Evolutionary conservation across 2,113 vertebrate species (phyloP), one percentile per base, ranked within the genome.

Genomic region (Aleadryas rufinucha): DNA sequence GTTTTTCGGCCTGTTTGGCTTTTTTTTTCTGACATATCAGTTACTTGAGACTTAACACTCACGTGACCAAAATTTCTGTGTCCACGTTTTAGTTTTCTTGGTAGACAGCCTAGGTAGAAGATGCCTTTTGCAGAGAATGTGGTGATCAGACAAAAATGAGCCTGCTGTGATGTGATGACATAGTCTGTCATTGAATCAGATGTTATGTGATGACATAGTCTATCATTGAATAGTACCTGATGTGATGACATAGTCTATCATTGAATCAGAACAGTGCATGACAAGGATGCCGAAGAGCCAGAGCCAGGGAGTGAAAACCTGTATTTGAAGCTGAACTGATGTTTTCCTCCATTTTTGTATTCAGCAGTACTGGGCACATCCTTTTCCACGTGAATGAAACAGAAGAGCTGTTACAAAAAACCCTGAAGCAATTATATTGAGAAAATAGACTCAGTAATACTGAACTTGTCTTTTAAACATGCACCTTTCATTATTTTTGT

Each of bases 141-240:
- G 74, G 31, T 87, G 57, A 63, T 53, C 24, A 61, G 37, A 30
- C 16, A 81, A 78, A 65, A 84, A 53, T 54, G 52, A 71, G 13
- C 27, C 56, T 54, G 33, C 52, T 90, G 52, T 85, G 23, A 35
- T 42, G 42, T 42, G 42, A 42, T 42, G 70, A 66, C 33, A 59
- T 10, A 68, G 56, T 19, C 52, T 65, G 0, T 91, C 64, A 45
- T n/a, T 0, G 0, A 70, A 50, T 69, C 60, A 87, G 28, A 91
- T n/a, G n/a, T n/a, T n/a, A n/a, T n/a, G n/a, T n/a, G n/a, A n/a
- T n/a, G n/a, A n/a, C n/a, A n/a, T n/a, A n/a, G 56, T 19, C 52
- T 65, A 0, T 91, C 64, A 45, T n/a, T 0, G 0, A 70, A 50
- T 69, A n/a, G n/a, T n/a, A n/a, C n/a, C n/a, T n/a, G n/a, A n/a